A percentile compares a stretch with the other conserved stretches of the same genome.
Evolutionary conservation across 2,888 invertebrate genomes (phyloP).

Genomic region (Nudaria mundana): DNA sequence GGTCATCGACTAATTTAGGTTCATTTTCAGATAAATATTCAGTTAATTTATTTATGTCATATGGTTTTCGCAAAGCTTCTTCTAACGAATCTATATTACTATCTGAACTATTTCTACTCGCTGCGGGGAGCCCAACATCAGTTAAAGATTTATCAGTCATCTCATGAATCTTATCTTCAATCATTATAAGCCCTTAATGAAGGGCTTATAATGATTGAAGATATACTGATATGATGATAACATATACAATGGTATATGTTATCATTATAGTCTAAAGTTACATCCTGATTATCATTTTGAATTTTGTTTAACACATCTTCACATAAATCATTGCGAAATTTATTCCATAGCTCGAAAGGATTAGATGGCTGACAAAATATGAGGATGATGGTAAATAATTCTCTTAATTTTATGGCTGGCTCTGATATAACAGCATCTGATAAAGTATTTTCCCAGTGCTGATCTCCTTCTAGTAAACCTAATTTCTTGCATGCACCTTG

Average conservation of each 20-base stretch:
- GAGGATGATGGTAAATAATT: conserved; percentile 20
- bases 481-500: conserved; percentile 15
- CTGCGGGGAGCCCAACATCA: conserved; percentile 11
- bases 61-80: conserved; percentile 15
- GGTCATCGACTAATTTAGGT: conserved; percentile 20
- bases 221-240: no score
- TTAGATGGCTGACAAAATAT: conserved; percentile 20
- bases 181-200: conserved; percentile 16
- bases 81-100: conserved; percentile 14
- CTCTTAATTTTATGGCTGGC: conserved; percentile 12
- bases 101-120: conserved; percentile 11
- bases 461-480: conserved; percentile 20
- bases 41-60: conserved; percentile 15
- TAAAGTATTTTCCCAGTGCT: conserved; percentile 11
- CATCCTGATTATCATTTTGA: conserved; percentile 22
- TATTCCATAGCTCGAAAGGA: conserved; percentile 18
- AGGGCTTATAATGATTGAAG: no score
- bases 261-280: conserved; percentile 24
- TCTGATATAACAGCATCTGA: conserved; percentile 7
- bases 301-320: conserved; percentile 22
- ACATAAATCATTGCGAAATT: conserved; percentile 18
- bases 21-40: conserved; percentile 14
- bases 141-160: conserved; percentile 6
- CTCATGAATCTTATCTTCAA: conserved; percentile 7
- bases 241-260: conserved; percentile 16